Evolutionary conservation across 2,797 vertebrate species (phyloP), one percentile per base, ranked within the genome.

Genomic region (Cynodonichthys magdalenae): DNA sequence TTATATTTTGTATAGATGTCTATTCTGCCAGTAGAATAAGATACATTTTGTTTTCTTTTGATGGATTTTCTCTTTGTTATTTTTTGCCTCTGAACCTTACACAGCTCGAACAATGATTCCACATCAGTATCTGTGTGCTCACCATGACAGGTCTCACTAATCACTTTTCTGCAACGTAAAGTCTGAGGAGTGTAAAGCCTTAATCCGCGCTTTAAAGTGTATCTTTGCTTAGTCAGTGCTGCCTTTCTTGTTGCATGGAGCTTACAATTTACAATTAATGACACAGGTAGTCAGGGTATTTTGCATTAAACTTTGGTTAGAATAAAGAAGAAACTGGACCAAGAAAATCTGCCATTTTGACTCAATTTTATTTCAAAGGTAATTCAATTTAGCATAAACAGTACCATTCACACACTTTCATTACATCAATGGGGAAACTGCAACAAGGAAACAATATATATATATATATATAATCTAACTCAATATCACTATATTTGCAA

Each of bases 101-200:
- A 10, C 49, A 52, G 34, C 53, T 76, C 53, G 44, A 53, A 45
- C 53, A 75, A 7, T 19, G 52, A 69, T 44, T 58, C 12, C 1
- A 2, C 20, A 66, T 74, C 53, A 54, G 41, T 15, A 6, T 42
- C 14, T 57, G 55, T 11, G 29, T 9, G 7, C 75, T 85, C 66
- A 57, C 56, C 66, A 58, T 27, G 69, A 55, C 75, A 61, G 74
- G 70, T 75, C 61, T 54, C 61, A 62, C 80, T 88, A 87, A 86
- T 89, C 79, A 81, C 83, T 76, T 88, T 82, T 78, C 83, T 85
- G 64, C 82, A 74, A 69, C 80, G 79, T 82, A 79, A 80, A 86
- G 84, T 84, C 64, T 10, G 31, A 61, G 24, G 59, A 71, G 74
- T 82, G 54, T 77, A 51, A 77, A 82, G 48, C 77, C 69, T 59